phyloP scores from a whole-genome alignment of 2,113 vertebrate genomes.

The Pardalotus punctatus region DNA sequence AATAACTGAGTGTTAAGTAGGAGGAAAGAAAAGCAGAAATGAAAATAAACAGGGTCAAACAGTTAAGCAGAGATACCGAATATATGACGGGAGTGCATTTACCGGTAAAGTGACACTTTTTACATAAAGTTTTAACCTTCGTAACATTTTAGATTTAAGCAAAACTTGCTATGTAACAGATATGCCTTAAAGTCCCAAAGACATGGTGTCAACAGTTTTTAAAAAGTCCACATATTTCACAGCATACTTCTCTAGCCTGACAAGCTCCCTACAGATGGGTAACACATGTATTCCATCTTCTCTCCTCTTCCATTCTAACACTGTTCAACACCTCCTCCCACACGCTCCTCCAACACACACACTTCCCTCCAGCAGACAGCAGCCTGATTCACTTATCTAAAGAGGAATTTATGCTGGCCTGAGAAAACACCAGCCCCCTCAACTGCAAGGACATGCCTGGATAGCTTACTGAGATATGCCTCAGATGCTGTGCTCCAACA shows the following conservation, averaged over 20 bases:
- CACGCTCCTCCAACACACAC: not conserved
- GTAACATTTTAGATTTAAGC: not conserved
- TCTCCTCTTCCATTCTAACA: not conserved
- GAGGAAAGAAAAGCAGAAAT: not conserved
- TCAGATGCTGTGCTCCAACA: not conserved
- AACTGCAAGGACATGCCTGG: not conserved
- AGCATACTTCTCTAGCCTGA: not conserved
- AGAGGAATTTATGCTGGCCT: not conserved
- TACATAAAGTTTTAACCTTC: not conserved
- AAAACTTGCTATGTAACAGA: not conserved
- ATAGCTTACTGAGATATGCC: not conserved
- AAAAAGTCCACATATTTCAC: not conserved
- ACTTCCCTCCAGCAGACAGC: not conserved
- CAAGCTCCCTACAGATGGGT: not conserved
- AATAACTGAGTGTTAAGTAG: not conserved
- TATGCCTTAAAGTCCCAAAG: not conserved
- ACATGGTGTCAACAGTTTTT: not conserved
- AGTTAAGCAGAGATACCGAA: not conserved
- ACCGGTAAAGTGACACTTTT: not conserved
- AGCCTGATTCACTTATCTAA: not conserved
- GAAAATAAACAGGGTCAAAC: not conserved
- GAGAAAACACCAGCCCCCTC: conserved; percentile 1
- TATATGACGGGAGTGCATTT: not conserved
- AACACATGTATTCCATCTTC: not conserved
- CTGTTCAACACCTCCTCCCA: not conserved